These are phyloP conservation scores for Brassicogethes aeneus DNA, from an alignment of 2,888 invertebrate species.

Conservation along the genomic window DNA sequence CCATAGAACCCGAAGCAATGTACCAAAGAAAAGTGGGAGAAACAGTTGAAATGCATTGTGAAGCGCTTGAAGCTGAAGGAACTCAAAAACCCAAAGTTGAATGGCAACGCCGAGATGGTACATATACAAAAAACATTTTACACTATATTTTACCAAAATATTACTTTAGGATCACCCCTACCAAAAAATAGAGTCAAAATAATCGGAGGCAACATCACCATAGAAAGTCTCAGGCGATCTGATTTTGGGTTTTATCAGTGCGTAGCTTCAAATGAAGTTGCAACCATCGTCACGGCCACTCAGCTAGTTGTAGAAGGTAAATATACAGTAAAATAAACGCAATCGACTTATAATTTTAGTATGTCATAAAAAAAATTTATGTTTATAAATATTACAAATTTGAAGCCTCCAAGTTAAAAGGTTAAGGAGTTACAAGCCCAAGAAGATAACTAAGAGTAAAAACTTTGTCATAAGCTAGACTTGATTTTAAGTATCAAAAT, in stretches of 20 bases:
- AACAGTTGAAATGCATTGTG: conserved; percentile 91
- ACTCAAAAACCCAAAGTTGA: conserved; percentile 83
- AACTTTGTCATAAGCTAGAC: no score
- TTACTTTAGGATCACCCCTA: conserved; percentile 47
- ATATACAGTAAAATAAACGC: no score
- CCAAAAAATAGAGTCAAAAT: conserved; percentile 73
- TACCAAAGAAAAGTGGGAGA: conserved; percentile 87
- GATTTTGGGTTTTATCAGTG: conserved; percentile 96
- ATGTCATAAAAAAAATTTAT: no score
- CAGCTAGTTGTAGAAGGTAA: conserved; percentile 61
- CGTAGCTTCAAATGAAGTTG: conserved; percentile 90
- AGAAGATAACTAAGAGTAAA: no score
- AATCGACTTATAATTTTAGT: no score
- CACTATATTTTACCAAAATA: not conserved
- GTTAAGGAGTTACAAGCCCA: no score
- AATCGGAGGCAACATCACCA: conserved; percentile 83
- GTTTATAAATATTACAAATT: no score
- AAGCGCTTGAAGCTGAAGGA: conserved; percentile 85
- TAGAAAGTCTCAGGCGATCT: conserved; percentile 74
- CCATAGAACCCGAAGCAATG: conserved; percentile 79
- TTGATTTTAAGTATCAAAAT: no score
- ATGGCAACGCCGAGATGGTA: conserved; percentile 82
- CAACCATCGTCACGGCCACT: conserved; percentile 85
- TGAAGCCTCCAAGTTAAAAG: no score
- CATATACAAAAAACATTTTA: conserved; percentile 4